Base-by-base conservation (phyloP, 2,888 invertebrate genomes). In the Chaetoderma sp. region DNA sequence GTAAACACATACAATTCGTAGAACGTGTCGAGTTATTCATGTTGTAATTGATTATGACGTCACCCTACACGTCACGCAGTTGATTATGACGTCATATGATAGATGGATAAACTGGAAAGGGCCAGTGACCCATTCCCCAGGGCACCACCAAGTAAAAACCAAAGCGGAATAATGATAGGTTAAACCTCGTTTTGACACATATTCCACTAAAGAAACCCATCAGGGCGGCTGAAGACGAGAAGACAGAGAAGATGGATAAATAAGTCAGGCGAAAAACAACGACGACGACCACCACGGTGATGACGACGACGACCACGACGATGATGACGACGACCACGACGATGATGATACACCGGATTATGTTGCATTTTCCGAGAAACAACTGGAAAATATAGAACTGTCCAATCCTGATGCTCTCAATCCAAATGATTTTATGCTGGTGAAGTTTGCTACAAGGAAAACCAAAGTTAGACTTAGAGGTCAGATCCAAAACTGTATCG, bases 81-180 rank as follows among this genome's bases (percentile, higher is more conserved):
- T n/a, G n/a, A n/a, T n/a, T n/a, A n/a, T n/a, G n/a, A n/a, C n/a
- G n/a, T n/a, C n/a, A n/a, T n/a, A n/a, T n/a, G n/a, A n/a, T n/a
- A n/a, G n/a, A n/a, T n/a, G n/a, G n/a, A n/a, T n/a, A n/a, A n/a
- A n/a, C n/a, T n/a, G n/a, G n/a, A n/a, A n/a, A n/a, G n/a, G n/a
- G n/a, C n/a, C n/a, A n/a, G n/a, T n/a, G n/a, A n/a, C n/a, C 56
- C 56, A 18, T 56, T 56, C 23, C 56, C 56, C 6, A 56, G 39
- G 21, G 56, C 56, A 42, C 10, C 36, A 5, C 36, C 33, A 23
- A 33, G 56, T 39, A 56, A 56, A 56, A 56, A 13, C 13, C 33
- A 39, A 16, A n/a, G 56, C n/a, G 56, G 56, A 6, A 8, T 33
- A 23, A 56, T 42, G 27, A 56, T 42, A 39, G 56, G 33, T 30